A percentile compares a stretch with the other conserved stretches of the same genome.
Evolutionary conservation across 2,888 invertebrate genomes (phyloP).

Genomic region (Dryocosmus kuriphilus): DNA sequence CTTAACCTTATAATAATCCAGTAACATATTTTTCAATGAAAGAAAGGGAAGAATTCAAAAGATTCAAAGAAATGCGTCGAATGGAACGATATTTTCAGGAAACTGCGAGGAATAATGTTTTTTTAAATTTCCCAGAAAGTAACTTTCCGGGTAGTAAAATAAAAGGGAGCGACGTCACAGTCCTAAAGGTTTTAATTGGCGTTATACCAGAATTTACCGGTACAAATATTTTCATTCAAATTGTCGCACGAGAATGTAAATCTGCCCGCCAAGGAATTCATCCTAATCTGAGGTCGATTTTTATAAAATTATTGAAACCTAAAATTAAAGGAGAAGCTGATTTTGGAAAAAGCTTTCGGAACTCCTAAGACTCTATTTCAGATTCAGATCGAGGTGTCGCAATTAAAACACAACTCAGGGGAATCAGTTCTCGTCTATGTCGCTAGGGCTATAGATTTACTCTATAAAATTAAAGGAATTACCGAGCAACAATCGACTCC

Average conservation of each 20-base stretch:
- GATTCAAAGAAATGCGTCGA: too few relatives aligned
- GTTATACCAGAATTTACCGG: not conserved
- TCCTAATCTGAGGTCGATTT: not conserved
- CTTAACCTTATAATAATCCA: too few relatives aligned
- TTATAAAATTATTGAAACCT: not conserved
- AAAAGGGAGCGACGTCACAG: too few relatives aligned
- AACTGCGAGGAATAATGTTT: too few relatives aligned
- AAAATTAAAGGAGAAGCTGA: conserved; percentile 1
- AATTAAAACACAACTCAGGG: not conserved
- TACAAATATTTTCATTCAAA: not conserved
- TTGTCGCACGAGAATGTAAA: not conserved
- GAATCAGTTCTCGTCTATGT: not conserved
- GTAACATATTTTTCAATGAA: too few relatives aligned
- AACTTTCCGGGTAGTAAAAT: too few relatives aligned
- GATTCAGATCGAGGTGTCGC: not conserved
- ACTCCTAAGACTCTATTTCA: too few relatives aligned
- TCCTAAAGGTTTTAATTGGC: too few relatives aligned
- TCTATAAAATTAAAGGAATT: not conserved
- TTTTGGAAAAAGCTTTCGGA: not conserved
- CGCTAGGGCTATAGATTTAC: not conserved
- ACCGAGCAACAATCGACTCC: not conserved
- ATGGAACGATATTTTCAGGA: too few relatives aligned
- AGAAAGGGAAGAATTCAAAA: too few relatives aligned
- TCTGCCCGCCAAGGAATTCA: not conserved
- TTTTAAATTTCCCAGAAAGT: too few relatives aligned